Evolutionary conservation across 2,797 vertebrate species (phyloP).

Genomic region (Cyprinodon diabolis): DNA sequence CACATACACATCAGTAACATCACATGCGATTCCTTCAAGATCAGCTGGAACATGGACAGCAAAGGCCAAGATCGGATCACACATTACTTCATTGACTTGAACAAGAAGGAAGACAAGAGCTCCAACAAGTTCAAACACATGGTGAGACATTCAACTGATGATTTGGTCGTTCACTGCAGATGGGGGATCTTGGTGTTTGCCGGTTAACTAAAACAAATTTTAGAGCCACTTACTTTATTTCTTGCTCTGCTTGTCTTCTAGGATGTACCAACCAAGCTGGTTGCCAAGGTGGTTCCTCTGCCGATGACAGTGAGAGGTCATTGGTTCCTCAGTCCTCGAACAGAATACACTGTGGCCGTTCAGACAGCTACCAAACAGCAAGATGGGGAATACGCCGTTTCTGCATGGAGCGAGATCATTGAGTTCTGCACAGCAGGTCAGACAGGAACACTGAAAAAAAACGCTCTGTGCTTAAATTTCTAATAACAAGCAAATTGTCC

Average conservation of each 20-base stretch:
- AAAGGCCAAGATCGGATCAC: conserved; percentile 90
- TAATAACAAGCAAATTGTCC: neutral
- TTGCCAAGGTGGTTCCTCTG: conserved; percentile 92
- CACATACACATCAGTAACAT: conserved; percentile 92
- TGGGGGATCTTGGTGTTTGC: neutral
- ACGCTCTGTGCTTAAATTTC: neutral
- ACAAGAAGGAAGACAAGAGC: conserved; percentile 94
- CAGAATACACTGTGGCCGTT: conserved; percentile 92
- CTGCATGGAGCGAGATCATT: conserved; percentile 93
- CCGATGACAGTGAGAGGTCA: conserved; percentile 95
- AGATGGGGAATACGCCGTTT: conserved; percentile 90
- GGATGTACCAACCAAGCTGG: conserved; percentile 95
- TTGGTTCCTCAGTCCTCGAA: conserved; percentile 96
- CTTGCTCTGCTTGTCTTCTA: conserved; percentile 47
- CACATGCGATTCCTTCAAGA: conserved; percentile 95
- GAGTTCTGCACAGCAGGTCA: conserved; percentile 94
- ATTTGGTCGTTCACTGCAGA: neutral
- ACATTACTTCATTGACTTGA: conserved; percentile 96
- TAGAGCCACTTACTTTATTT: neutral
- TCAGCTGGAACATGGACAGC: conserved; percentile 92
- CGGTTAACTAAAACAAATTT: neutral
- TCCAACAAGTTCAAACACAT: conserved; percentile 97
- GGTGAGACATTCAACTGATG: conserved; percentile 69
- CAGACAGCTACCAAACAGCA: conserved; percentile 92
- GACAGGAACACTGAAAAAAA: neutral